A percentile compares a stretch with the other conserved stretches of the same genome.
These are phyloP conservation scores for Apteryx owenii DNA, from an alignment of 2,113 vertebrate species.

Conservation along the genomic window DNA sequence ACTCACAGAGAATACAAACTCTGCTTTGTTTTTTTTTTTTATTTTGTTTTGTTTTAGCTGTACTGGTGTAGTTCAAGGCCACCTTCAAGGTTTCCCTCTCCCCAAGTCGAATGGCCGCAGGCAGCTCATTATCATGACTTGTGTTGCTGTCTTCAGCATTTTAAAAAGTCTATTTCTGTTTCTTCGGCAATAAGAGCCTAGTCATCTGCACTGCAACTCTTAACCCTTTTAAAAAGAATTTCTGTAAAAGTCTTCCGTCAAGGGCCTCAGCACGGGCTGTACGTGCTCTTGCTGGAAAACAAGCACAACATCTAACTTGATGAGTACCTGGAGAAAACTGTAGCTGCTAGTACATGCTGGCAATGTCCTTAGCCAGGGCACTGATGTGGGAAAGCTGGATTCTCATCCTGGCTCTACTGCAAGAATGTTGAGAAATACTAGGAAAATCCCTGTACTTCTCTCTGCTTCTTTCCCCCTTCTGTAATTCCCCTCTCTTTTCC, in stretches of 20 bases:
- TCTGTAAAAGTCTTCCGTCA: constrained; percentile 25
- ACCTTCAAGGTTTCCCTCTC: constrained; percentile 45
- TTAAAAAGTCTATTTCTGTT: constrained; percentile 51
- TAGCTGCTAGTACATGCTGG: background rate
- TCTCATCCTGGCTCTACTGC: background rate
- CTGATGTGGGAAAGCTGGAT: background rate
- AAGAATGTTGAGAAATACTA: background rate
- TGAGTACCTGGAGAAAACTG: constrained; percentile 7
- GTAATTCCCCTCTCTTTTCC: background rate
- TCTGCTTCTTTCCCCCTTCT: background rate
- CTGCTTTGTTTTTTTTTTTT: background rate
- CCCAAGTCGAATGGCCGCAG: constrained; percentile 1
- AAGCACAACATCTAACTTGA: background rate
- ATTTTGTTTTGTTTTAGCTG: constrained; percentile 33
- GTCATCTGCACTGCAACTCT: background rate
- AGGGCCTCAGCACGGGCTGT: constrained; percentile 6
- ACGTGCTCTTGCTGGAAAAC: constrained; percentile 49
- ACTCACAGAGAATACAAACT: background rate
- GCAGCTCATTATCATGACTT: constrained; percentile 57
- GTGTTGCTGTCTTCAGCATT: constrained; percentile 56
- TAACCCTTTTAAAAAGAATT: constrained; percentile 58
- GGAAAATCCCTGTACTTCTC: background rate
- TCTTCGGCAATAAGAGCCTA: constrained; percentile 47
- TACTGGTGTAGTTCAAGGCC: constrained; percentile 56
- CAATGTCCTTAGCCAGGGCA: background rate